Evolutionary conservation across 2,888 invertebrate genomes (phyloP), one percentile per base, ranked within the genome.

Genomic region (Drosophila infuscata): DNA sequence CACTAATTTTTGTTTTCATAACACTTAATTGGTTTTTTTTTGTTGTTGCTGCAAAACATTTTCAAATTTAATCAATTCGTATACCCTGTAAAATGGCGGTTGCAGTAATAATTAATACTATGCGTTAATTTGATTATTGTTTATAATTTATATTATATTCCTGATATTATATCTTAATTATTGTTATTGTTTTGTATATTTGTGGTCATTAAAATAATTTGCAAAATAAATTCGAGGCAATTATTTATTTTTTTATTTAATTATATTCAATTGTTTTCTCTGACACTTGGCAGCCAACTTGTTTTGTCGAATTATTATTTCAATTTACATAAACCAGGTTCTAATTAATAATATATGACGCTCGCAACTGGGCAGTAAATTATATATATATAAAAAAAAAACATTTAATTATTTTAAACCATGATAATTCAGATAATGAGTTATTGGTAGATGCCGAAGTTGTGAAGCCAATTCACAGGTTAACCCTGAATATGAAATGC

Each of bases 11-110:
- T 43, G 32, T 43, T 43, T 57, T 25, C 20, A 83, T 71, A 72
- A 46, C 71, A 63, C 86, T 83, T 83, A 86, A 85, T 88, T 88
- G 83, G 82, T 81, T 81, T 88, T 74, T 80, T 80, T 25, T 25
- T 25, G 78, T 80, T 86, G 79, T 64, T 76, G 59, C 59, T 70
- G 70, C 52, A 72, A 70, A 76, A 76, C 65, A 66, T 64, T 52
- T 62, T 20, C n/a, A 51, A 71, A 38, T 61, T 57, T 62, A 63
- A 70, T 54, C 61, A 62, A 32, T 32, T 48, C 41, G 3, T 4
- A 65, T 70, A 75, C 65, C 65, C 76, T 63, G 46, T 29, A 38
- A 25, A 25, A 25, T 25, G 25, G 25, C 25, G 25, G 25, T 3
- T 25, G 25, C 25, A 25, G 25, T 25, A 25, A 25, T 25, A 25